Conservation (phyloP, 2,113 vertebrate species). For the Cephalopholis sonnerati region DNA sequence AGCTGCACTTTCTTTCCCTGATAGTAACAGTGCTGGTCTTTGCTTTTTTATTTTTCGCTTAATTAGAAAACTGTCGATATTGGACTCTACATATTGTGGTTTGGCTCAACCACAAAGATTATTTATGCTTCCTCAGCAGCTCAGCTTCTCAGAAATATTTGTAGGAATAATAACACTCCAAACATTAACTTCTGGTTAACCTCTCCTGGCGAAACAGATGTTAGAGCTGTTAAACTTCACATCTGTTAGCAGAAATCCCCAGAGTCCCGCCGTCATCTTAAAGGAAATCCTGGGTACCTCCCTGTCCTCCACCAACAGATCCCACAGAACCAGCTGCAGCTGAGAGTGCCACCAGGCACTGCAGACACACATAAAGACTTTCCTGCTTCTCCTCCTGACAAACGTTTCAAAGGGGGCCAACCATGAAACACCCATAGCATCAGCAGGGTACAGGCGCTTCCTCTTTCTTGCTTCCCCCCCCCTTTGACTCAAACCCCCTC, state of each 20-base stretch:
- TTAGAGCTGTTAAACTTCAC: slow-evolving; percentile 26
- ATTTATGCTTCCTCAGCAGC: neutral
- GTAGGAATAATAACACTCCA: neutral
- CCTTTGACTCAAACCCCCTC: neutral
- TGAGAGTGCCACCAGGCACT: neutral
- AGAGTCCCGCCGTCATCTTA: slow-evolving; percentile 2
- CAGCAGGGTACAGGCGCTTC: slow-evolving; percentile 47
- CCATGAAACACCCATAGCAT: slow-evolving; percentile 53
- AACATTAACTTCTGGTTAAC: slow-evolving; percentile 15
- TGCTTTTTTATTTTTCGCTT: neutral
- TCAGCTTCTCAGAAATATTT: neutral
- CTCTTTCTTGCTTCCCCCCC: slow-evolving; percentile 1
- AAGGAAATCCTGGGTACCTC: slow-evolving; percentile 58
- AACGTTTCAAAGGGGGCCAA: slow-evolving; percentile 54
- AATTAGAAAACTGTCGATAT: neutral
- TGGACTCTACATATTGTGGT: neutral
- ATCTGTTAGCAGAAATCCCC: slow-evolving; percentile 32
- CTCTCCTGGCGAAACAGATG: slow-evolving; percentile 30
- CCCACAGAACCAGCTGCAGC: slow-evolving; percentile 36
- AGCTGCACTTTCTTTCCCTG: neutral
- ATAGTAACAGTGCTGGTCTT: neutral
- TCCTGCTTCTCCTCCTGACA: slow-evolving; percentile 54
- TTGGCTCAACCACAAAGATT: neutral
- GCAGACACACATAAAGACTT: slow-evolving; percentile 16
- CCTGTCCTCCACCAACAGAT: neutral